Evolutionary conservation across 2,797 vertebrate species (phyloP), one percentile per base, ranked within the genome.

Genomic region (Cygnus olor): DNA sequence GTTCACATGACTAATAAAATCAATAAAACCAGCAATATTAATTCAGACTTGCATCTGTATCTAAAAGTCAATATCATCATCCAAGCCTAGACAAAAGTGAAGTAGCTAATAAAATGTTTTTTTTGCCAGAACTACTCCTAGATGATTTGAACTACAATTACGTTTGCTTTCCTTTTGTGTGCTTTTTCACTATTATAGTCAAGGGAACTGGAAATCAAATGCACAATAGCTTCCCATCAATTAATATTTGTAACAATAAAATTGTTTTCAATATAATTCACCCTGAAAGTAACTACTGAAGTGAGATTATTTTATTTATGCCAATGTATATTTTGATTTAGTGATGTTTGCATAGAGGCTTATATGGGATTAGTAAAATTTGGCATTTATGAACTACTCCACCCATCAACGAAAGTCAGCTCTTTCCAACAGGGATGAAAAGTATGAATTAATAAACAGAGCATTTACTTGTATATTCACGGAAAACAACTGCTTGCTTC

Each of bases 1-100:
- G 25, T 68, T 66, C 91, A 76, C 36, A 77, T 90, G n/a, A 91
- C 82, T 87, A 94, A 95, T 92, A 93, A 89, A 95, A 96, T 94
- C 70, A 90, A 93, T 88, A 94, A 87, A 92, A 84, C 5, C 47
- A 91, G 56, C 54, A 89, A 87, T 91, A 91, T 79, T 94, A 92
- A 96, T 91, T 17, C 80, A 89, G 65, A 80, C 61, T 65, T 72
- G 47, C n/a, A 90, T 83, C 47, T 89, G 38, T 72, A 92, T 83
- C 61, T 90, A 91, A 90, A 95, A 90, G 24, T 17, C 68, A 83
- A 16, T 60, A 80, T 54, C 42, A 92, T 38, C 42, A 94, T 30
- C 38, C 61, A 92, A 83, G 38, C 36, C 40, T 25, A 90, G 40
- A 65, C 1, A 85, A 54, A 90, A 91, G 54, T 40, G 80, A 89